phyloP scores from a whole-genome alignment of 2,888 invertebrate genomes.

The Oxycera nigricornis region DNA sequence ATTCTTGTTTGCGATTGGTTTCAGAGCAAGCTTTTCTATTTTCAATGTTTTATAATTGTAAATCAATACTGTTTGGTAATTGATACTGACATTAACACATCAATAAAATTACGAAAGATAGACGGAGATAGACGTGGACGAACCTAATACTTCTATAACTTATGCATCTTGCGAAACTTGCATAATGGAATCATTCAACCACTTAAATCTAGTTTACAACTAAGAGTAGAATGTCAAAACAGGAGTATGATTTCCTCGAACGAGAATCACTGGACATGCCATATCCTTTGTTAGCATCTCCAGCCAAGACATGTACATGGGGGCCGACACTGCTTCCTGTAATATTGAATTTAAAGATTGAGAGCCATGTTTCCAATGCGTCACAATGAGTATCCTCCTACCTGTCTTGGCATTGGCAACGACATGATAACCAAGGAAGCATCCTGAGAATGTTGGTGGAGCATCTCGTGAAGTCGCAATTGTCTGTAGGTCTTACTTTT shows the following conservation, averaged over 20 bases:
- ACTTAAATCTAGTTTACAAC: slow-evolving; percentile 39
- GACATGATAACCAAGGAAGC: slow-evolving; percentile 96
- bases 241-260: slow-evolving; percentile 86
- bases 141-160: neutral
- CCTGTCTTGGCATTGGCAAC: slow-evolving; percentile 91
- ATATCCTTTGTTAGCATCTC: slow-evolving; percentile 88
- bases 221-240: slow-evolving; percentile 90
- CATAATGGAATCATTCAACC: neutral
- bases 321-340: slow-evolving; percentile 83
- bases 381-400: slow-evolving; percentile 56
- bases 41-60: too few relatives aligned
- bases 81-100: neutral
- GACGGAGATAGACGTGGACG: neutral
- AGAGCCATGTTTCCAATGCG: too few relatives aligned
- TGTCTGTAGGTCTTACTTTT: slow-evolving; percentile 91
- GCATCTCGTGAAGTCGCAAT: slow-evolving; percentile 85
- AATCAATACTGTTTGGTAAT: slow-evolving; percentile 30
- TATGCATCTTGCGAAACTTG: neutral
- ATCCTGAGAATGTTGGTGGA: slow-evolving; percentile 84
- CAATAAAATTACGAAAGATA: neutral
- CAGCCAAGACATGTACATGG: slow-evolving; percentile 95
- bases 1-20: too few relatives aligned
- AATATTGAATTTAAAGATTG: slow-evolving; percentile 37
- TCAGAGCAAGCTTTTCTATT: too few relatives aligned
- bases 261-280: slow-evolving; percentile 83